Evolutionary conservation across 2,888 invertebrate genomes (phyloP).

Genomic region (Diadegma fenestrale): DNA sequence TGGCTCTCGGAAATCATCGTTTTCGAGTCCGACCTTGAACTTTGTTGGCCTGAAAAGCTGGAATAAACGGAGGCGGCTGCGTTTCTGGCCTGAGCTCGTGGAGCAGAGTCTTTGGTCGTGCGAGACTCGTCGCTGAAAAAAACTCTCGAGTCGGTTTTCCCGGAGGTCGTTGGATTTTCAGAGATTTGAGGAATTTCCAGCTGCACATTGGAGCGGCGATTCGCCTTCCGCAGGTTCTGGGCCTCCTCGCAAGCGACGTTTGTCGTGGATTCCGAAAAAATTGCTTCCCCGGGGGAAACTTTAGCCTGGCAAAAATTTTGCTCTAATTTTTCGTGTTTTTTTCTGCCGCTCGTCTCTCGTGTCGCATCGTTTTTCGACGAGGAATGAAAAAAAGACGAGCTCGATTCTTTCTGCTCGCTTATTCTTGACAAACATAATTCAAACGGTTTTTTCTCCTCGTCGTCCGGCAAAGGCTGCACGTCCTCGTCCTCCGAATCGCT

Average conservation of each 20-base stretch:
- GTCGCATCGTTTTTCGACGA: not conserved
- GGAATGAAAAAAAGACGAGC: too few relatives aligned
- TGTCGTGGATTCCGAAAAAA: not conserved
- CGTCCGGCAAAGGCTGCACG: constrained; percentile 59
- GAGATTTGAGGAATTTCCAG: constrained; percentile 1
- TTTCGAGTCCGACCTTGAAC: not conserved
- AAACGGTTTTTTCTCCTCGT: not conserved
- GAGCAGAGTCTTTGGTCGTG: not conserved
- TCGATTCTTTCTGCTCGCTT: constrained; percentile 28
- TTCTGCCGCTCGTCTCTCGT: not conserved
- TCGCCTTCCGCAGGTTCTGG: not conserved
- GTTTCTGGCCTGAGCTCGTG: not conserved
- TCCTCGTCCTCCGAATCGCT: constrained; percentile 72
- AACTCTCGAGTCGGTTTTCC: not conserved
- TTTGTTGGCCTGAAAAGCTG: not conserved
- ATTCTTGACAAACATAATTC: constrained; percentile 12
- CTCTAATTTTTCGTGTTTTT: not conserved
- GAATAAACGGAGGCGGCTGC: not conserved
- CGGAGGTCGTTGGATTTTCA: not conserved
- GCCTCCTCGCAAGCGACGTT: not conserved
- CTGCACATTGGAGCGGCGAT: constrained; percentile 40
- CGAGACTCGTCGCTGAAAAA: not conserved
- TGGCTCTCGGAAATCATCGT: not conserved
- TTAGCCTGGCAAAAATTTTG: constrained; percentile 35
- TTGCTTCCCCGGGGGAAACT: not conserved